A percentile compares a stretch with the other conserved stretches of the same genome.
phyloP scores from a whole-genome alignment of 2,888 invertebrate species.

The Tethea ocularis region DNA sequence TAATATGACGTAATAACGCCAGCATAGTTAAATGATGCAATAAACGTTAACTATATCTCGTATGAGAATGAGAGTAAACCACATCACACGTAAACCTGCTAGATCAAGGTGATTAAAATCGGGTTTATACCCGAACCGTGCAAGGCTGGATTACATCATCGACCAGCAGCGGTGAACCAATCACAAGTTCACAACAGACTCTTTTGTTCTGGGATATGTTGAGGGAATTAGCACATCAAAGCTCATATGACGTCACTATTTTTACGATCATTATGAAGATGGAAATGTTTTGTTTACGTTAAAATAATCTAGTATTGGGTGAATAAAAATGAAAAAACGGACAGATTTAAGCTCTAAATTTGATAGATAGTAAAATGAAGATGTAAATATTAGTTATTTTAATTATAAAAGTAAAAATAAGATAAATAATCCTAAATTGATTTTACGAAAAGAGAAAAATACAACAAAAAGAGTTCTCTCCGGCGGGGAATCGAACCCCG shows the following conservation, averaged over 20 bases:
- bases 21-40: neutral
- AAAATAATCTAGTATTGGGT: too few species aligned
- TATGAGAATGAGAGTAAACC: slow-evolving; percentile 14
- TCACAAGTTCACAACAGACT: slow-evolving; percentile 37
- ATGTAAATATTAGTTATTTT: too few species aligned
- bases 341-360: too few species aligned
- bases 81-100: slow-evolving; percentile 9
- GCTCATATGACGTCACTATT: slow-evolving; percentile 42
- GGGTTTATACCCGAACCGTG: neutral
- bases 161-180: slow-evolving; percentile 20
- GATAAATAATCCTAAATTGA: neutral
- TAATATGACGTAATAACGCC: neutral
- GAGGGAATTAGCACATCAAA: slow-evolving; percentile 64
- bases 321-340: too few species aligned
- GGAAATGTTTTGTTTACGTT: neutral
- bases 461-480: slow-evolving; percentile 43
- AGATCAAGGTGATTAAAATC: slow-evolving; percentile 5
- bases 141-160: slow-evolving; percentile 46
- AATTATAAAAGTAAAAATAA: neutral
- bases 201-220: slow-evolving; percentile 51
- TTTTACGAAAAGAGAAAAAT: neutral
- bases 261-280: neutral
- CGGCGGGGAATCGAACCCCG: slow-evolving; percentile 85
- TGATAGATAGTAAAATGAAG: too few species aligned
- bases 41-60: slow-evolving; percentile 7